phyloP scores from a whole-genome alignment of 92 coral and sea anemone species.

The Porites lobata region DNA sequence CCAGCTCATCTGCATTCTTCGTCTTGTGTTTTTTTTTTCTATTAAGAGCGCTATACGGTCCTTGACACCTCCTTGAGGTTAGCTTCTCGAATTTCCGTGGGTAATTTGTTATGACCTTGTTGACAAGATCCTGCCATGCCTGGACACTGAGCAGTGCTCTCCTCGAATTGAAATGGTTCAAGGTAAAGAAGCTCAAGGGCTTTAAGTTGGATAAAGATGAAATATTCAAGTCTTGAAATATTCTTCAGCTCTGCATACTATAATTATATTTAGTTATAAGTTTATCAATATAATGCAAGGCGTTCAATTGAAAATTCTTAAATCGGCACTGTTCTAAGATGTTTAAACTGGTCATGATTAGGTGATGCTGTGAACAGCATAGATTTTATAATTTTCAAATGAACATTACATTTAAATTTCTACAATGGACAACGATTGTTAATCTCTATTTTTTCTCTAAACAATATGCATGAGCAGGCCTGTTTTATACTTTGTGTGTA shows the following conservation, averaged over 20 bases:
- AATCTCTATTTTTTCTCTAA: no score
- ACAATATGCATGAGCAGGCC: no score
- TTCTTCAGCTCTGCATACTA: not conserved
- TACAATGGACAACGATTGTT: no score
- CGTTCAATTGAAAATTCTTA: no score
- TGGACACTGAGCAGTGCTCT: conserved; percentile 45
- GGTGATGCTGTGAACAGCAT: no score
- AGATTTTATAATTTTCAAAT: no score
- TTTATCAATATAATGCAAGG: no score
- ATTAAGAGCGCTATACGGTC: conserved; percentile 34
- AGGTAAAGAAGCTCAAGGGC: conserved; percentile 40
- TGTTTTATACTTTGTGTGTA: no score
- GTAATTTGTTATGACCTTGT: conserved; percentile 16
- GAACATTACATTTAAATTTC: no score
- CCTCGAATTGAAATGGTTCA: conserved; percentile 46
- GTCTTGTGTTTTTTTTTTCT: conserved; percentile 12
- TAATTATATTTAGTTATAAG: not conserved
- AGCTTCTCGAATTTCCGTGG: conserved; percentile 30
- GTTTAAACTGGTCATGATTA: no score
- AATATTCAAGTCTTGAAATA: not conserved
- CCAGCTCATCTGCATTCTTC: conserved; percentile 50
- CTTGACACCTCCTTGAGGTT: conserved; percentile 45
- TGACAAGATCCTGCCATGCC: conserved; percentile 42
- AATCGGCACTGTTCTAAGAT: no score
- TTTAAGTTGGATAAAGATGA: conserved; percentile 14